phyloP scores from a whole-genome alignment of 2,888 invertebrate species.

The Phlogophora meticulosa region DNA sequence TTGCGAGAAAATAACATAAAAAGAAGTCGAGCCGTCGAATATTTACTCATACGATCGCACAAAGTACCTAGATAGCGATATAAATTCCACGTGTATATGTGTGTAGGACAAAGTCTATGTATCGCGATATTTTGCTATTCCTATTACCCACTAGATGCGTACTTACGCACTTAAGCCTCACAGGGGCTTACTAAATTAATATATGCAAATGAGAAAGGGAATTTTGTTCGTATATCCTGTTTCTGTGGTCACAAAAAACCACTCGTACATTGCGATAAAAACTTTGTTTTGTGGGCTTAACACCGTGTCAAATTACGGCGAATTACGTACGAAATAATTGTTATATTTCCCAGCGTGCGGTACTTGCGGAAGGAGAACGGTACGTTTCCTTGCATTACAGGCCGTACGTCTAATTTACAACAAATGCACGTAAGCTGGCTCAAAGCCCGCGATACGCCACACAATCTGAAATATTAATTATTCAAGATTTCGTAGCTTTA shows the following conservation, averaged over 20 bases:
- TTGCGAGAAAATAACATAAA: slow-evolving; percentile 41
- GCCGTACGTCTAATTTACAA: slow-evolving; percentile 21
- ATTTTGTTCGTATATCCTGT: slow-evolving; percentile 22
- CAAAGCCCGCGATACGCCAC: slow-evolving; percentile 10
- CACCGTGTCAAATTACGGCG: not conserved
- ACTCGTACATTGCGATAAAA: slow-evolving; percentile 6
- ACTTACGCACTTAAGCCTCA: not conserved
- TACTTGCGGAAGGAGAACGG: slow-evolving; percentile 16
- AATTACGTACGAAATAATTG: slow-evolving; percentile 14
- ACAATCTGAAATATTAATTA: slow-evolving; percentile 44
- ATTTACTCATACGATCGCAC: slow-evolving; percentile 43
- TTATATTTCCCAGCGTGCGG: slow-evolving; percentile 10
- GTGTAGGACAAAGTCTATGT: not conserved
- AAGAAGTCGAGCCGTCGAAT: slow-evolving; percentile 22
- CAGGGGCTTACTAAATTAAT: slow-evolving; percentile 6
- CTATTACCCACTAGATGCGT: not conserved
- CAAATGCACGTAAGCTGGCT: slow-evolving; percentile 11
- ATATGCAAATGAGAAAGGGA: slow-evolving; percentile 10
- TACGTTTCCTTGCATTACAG: slow-evolving; percentile 15
- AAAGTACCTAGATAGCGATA: slow-evolving; percentile 18
- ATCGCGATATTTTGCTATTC: not conserved
- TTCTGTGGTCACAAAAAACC: slow-evolving; percentile 32
- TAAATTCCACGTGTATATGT: slow-evolving; percentile 2
- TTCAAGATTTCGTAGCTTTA: slow-evolving; percentile 14
- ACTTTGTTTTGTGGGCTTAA: not conserved